Evolutionary conservation across 2,113 vertebrate genomes (phyloP).

Genomic region (Alligator sinensis): DNA sequence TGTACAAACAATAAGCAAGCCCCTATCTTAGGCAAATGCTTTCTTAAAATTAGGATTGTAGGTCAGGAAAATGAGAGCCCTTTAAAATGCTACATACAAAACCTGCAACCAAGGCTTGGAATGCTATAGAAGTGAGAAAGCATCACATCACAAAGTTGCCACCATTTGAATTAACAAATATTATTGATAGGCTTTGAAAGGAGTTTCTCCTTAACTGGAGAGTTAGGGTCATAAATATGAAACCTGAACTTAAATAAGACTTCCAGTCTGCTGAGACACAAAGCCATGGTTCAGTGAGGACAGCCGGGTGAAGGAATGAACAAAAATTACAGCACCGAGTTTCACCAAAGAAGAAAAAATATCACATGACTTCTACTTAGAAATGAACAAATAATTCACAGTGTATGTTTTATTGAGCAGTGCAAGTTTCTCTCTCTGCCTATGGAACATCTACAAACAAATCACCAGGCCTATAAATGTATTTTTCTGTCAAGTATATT

Average conservation of each 20-base stretch:
- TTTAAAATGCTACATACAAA: neutral
- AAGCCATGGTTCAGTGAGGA: neutral
- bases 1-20: neutral
- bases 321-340: neutral
- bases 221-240: neutral
- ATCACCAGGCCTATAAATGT: neutral
- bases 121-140: neutral
- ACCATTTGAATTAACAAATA: accelerated
- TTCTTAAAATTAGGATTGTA: neutral
- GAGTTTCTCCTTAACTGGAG: neutral
- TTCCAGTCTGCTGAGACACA: neutral
- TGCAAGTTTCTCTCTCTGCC: neutral
- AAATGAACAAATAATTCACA: neutral
- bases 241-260: neutral
- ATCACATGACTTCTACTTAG: neutral
- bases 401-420: neutral
- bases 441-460: neutral
- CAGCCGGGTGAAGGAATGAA: neutral
- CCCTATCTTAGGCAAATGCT: neutral
- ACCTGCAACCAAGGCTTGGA: accelerated
- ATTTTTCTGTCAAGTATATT: neutral
- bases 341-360: neutral
- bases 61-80: neutral
- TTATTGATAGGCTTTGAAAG: neutral
- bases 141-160: neutral